Conservation (phyloP, 2,113 vertebrate species). For the Willisornis vidua region DNA sequence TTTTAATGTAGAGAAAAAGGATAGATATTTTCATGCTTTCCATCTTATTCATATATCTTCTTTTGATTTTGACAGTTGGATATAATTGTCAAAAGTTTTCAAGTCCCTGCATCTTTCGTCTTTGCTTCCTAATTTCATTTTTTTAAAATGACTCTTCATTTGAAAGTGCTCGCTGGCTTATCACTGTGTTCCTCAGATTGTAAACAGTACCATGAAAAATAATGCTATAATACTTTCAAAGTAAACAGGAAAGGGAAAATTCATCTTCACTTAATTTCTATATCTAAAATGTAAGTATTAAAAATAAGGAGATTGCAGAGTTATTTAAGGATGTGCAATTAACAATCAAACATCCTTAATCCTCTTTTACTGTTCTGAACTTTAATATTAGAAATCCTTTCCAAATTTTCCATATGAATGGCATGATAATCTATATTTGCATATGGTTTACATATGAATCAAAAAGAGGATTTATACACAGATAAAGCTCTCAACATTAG, state of each 20-base stretch:
- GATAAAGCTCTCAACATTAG: neutral
- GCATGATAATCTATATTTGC: slow-evolving; percentile 11
- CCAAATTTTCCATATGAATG: neutral
- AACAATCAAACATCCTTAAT: slow-evolving; percentile 24
- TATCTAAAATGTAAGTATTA: neutral
- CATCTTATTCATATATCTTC: neutral
- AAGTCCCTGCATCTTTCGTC: neutral
- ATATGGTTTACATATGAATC: slow-evolving; percentile 9
- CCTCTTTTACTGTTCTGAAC: neutral
- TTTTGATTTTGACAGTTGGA: neutral
- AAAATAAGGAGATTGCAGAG: slow-evolving; percentile 25
- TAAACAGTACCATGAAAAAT: neutral
- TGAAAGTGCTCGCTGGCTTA: neutral
- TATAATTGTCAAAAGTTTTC: neutral
- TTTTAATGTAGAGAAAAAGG: neutral
- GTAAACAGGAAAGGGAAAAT: neutral
- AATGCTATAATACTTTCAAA: neutral
- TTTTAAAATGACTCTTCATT: neutral
- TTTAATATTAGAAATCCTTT: slow-evolving; percentile 11
- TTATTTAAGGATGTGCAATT: slow-evolving; percentile 14
- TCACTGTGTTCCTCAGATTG: neutral
- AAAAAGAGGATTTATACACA: neutral
- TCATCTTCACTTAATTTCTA: neutral
- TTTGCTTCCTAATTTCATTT: neutral
- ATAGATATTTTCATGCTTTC: neutral